phyloP scores from a whole-genome alignment of 2,888 invertebrate species.

The Clanis bilineata region DNA sequence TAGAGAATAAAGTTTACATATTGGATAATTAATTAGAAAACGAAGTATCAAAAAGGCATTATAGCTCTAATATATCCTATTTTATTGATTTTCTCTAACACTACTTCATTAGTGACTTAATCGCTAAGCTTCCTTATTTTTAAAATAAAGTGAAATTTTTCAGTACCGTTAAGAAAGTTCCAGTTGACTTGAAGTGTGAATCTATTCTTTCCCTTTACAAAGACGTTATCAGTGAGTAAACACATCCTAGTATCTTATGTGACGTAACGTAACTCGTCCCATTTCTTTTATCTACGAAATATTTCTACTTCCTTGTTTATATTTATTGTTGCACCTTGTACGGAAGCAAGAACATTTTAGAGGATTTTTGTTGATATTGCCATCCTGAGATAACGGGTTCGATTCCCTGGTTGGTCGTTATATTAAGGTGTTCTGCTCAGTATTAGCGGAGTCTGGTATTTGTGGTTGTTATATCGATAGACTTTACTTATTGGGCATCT shows the following conservation, averaged over 20 bases:
- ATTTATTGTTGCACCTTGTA: neutral
- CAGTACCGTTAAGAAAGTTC: neutral
- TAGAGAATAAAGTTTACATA: too few species aligned
- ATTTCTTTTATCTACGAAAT: constrained; percentile 32
- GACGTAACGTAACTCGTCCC: constrained; percentile 30
- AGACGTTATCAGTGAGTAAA: constrained; percentile 37
- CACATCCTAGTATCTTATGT: constrained; percentile 29
- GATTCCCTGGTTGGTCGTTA: too few species aligned
- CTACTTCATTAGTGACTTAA: neutral
- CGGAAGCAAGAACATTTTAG: neutral
- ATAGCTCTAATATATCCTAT: too few species aligned
- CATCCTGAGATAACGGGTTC: too few species aligned
- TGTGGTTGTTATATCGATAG: too few species aligned
- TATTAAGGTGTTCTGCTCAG: too few species aligned
- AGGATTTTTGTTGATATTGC: too few species aligned
- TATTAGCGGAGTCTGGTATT: too few species aligned
- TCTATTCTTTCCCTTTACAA: constrained; percentile 5
- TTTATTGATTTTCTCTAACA: too few species aligned
- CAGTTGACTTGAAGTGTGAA: neutral
- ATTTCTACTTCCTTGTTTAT: constrained; percentile 17
- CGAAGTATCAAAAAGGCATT: too few species aligned
- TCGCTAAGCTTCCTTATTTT: neutral
- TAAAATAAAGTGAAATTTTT: neutral
- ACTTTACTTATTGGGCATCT: too few species aligned
- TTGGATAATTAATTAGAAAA: too few species aligned